These are phyloP conservation scores for Strigamia crassipes DNA, from an alignment of 2,888 invertebrate species.

Conservation along the genomic window DNA sequence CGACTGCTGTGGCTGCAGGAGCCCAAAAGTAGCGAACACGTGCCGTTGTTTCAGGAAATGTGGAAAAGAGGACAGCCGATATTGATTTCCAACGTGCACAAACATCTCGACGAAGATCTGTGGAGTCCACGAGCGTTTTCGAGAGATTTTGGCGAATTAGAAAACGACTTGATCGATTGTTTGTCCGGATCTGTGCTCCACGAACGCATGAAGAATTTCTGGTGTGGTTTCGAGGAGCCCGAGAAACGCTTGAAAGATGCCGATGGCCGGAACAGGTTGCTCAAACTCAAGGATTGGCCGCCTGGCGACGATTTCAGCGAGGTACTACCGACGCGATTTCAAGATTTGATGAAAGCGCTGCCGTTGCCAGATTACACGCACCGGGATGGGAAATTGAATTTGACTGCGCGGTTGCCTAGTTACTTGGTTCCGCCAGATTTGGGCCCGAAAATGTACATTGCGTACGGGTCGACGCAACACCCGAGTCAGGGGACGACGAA, in stretches of 20 bases:
- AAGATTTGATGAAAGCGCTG: slow-evolving; percentile 84
- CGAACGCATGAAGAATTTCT: slow-evolving; percentile 89
- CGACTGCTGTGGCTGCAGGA: slow-evolving; percentile 83
- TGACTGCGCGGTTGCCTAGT: slow-evolving; percentile 87
- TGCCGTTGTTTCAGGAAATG: slow-evolving; percentile 70
- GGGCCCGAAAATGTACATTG: slow-evolving; percentile 98
- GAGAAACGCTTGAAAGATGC: slow-evolving; percentile 63
- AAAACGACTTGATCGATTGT: slow-evolving; percentile 91
- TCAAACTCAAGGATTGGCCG: slow-evolving; percentile 97
- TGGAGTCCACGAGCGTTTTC: slow-evolving; percentile 93
- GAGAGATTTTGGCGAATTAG: slow-evolving; percentile 86
- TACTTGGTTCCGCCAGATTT: slow-evolving; percentile 93
- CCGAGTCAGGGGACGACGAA: slow-evolving; percentile 91
- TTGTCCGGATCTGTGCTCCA: slow-evolving; percentile 86
- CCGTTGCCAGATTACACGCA: slow-evolving; percentile 91
- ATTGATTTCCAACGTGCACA: slow-evolving; percentile 84
- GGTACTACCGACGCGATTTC: slow-evolving; percentile 73
- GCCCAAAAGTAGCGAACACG: slow-evolving; percentile 73
- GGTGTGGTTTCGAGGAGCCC: slow-evolving; percentile 93
- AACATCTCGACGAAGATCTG: slow-evolving; percentile 73
- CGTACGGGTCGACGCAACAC: slow-evolving; percentile 85
- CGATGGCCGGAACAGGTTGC: slow-evolving; percentile 71
- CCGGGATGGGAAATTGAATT: slow-evolving; percentile 81
- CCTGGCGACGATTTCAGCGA: slow-evolving; percentile 93
- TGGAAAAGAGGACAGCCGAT: slow-evolving; percentile 93